A percentile compares a stretch with the other conserved stretches of the same genome.
phyloP scores from a whole-genome alignment of 1,140 invertebrate species.

The Pseudomyrmex dendroicus region DNA sequence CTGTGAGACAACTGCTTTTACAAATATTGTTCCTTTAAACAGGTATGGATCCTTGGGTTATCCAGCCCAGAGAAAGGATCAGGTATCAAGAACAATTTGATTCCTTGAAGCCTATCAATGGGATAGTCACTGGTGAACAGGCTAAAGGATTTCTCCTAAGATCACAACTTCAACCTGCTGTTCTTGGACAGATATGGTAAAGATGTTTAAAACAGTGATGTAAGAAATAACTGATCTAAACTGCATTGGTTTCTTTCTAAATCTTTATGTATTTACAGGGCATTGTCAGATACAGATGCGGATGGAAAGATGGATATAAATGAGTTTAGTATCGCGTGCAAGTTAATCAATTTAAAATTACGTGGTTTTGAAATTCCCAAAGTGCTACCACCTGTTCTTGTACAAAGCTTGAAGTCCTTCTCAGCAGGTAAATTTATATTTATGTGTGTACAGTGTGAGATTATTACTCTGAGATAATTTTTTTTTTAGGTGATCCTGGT shows the following conservation, averaged over 20 bases:
- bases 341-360: slow-evolving; percentile 97
- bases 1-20: no score
- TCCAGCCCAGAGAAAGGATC: slow-evolving; percentile 93
- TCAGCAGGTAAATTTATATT: slow-evolving; percentile 79
- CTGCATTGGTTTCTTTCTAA: not conserved
- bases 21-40: not conserved
- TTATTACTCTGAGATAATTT: not conserved
- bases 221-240: slow-evolving; percentile 44
- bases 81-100: slow-evolving; percentile 97
- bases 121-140: slow-evolving; percentile 96
- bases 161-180: slow-evolving; percentile 94
- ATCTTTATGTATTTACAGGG: slow-evolving; percentile 86
- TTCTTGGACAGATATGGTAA: slow-evolving; percentile 98
- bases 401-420: slow-evolving; percentile 87
- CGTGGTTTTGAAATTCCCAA: slow-evolving; percentile 96
- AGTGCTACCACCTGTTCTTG: slow-evolving; percentile 91
- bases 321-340: slow-evolving; percentile 99
- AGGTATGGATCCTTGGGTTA: slow-evolving; percentile 93
- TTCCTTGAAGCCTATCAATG: slow-evolving; percentile 93
- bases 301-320: slow-evolving; percentile 98
- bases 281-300: slow-evolving; percentile 96
- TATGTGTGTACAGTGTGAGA: not conserved
- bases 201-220: slow-evolving; percentile 47
- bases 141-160: slow-evolving; percentile 97
- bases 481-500: slow-evolving; percentile 23